Conservation (phyloP, 2,888 invertebrate genomes). For the Coelopa pilipes region DNA sequence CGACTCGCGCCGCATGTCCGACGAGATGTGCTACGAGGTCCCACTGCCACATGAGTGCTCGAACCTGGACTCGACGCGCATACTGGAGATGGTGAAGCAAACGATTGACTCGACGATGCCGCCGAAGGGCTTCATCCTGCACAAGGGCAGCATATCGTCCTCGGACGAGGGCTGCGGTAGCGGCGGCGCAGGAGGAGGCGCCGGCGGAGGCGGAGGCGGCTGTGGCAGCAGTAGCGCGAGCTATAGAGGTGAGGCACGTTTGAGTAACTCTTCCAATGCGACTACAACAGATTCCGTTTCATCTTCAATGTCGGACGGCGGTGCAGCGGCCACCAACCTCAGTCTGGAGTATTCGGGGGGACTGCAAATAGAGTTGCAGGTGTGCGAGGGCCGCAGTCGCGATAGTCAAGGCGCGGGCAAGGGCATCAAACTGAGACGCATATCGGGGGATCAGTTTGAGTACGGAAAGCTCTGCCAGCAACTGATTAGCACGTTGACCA, state of each 20-base stretch:
- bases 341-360: constrained; percentile 84
- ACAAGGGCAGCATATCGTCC: constrained; percentile 60
- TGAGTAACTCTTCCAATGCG: constrained; percentile 52
- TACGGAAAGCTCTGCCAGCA: constrained; percentile 90
- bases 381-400: constrained; percentile 76
- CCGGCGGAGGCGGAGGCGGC: constrained; percentile 37
- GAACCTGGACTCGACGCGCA: constrained; percentile 80
- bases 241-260: constrained; percentile 45
- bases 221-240: background rate
- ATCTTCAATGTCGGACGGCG: constrained; percentile 37
- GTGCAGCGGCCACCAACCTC: constrained; percentile 68
- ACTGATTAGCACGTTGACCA: constrained; percentile 86
- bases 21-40: constrained; percentile 74
- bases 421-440: constrained; percentile 85
- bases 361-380: constrained; percentile 85
- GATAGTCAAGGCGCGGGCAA: constrained; percentile 74
- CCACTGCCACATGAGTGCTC: constrained; percentile 84
- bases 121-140: constrained; percentile 74
- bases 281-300: constrained; percentile 42
- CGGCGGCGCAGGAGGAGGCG: constrained; percentile 44
- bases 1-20: constrained; percentile 65
- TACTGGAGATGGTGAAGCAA: constrained; percentile 82
- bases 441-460: constrained; percentile 88
- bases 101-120: constrained; percentile 83
- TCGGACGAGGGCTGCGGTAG: constrained; percentile 60